These are phyloP conservation scores for Embidobia sp. DNA, from an alignment of 2,888 invertebrate species.

Conservation along the genomic window DNA sequence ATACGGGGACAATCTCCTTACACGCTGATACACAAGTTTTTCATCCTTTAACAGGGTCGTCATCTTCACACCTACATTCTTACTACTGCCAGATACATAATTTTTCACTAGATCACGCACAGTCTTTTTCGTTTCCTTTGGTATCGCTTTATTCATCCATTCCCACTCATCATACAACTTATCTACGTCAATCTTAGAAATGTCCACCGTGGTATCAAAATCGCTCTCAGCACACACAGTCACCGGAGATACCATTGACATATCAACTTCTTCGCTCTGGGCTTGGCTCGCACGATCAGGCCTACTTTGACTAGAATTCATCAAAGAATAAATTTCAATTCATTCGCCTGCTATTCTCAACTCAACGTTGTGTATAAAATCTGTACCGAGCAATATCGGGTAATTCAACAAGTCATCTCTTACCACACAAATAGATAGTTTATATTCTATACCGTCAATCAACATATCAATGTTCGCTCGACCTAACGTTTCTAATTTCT, in stretches of 20 bases:
- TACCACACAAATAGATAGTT: constrained; percentile 23
- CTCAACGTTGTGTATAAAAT: constrained; percentile 6
- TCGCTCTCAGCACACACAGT: neutral
- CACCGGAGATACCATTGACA: too few relatives aligned
- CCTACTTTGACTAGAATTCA: neutral
- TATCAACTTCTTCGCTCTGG: neutral
- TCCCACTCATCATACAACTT: neutral
- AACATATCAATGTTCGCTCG: neutral
- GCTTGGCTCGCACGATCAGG: too few relatives aligned
- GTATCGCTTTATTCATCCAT: neutral
- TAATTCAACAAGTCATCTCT: constrained; percentile 14
- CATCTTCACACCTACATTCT: constrained; percentile 67
- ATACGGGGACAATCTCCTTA: constrained; percentile 65
- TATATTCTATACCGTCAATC: constrained; percentile 27
- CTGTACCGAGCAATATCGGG: neutral
- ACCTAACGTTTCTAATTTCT: neutral
- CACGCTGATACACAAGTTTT: constrained; percentile 67
- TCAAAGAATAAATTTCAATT: neutral
- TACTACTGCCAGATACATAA: constrained; percentile 6
- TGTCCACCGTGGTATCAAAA: neutral
- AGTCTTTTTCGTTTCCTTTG: neutral
- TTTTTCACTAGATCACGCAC: neutral
- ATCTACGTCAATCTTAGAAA: neutral
- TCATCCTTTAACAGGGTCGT: constrained; percentile 72
- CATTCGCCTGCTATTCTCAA: neutral